A percentile compares a stretch with the other conserved stretches of the same genome.
Evolutionary conservation across 1,140 invertebrate genomes (phyloP).

Genomic region (Tetragnatha versicolor): DNA sequence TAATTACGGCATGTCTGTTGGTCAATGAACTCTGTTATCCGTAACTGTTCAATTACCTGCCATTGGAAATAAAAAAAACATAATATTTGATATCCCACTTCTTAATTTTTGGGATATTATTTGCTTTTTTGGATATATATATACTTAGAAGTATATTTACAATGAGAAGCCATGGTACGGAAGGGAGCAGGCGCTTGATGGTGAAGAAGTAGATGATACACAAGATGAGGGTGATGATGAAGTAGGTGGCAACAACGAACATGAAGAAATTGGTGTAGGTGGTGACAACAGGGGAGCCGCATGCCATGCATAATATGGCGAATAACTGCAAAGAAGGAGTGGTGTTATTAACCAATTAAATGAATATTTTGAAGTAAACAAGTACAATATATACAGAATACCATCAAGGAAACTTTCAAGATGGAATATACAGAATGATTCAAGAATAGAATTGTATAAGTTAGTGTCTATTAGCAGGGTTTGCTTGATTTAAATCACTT

Average conservation of each 20-base stretch:
- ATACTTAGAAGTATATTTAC: conserved; percentile 69
- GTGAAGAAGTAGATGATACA: conserved; percentile 79
- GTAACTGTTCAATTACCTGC: too few species aligned
- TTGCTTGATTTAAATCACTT: too few species aligned
- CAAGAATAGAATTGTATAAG: too few species aligned
- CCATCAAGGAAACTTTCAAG: too few species aligned
- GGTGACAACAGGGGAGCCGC: conserved; percentile 72
- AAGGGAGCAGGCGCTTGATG: conserved; percentile 75
- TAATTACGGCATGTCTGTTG: too few species aligned
- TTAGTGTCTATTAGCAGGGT: too few species aligned
- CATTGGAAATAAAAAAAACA: too few species aligned
- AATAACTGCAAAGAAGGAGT: conserved; percentile 69
- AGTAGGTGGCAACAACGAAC: conserved; percentile 79
- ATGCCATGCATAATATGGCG: conserved; percentile 81
- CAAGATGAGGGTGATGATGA: conserved; percentile 83
- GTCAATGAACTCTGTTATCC: too few species aligned
- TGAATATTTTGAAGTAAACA: too few species aligned
- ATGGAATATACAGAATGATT: too few species aligned
- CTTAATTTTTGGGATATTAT: background rate
- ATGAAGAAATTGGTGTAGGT: conserved; percentile 79
- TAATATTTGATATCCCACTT: too few species aligned
- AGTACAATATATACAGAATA: too few species aligned
- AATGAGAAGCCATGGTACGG: conserved; percentile 76
- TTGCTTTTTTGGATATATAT: background rate
- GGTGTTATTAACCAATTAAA: background rate